Evolutionary conservation across 2,113 vertebrate species (phyloP), one percentile per base, ranked within the genome.

Genomic region (Notiomystis cincta): DNA sequence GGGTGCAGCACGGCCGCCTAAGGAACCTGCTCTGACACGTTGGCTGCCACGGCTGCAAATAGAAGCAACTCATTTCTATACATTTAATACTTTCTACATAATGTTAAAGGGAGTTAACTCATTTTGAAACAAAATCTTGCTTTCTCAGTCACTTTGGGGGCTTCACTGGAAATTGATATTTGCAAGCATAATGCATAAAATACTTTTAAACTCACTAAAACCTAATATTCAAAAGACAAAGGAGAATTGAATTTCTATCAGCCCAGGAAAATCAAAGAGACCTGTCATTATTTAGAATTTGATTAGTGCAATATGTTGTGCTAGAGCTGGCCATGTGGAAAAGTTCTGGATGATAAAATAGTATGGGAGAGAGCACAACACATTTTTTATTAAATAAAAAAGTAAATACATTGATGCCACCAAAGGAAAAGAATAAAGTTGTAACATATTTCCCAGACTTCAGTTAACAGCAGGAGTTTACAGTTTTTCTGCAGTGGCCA

Each of bases 401-500:
- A 83, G n/a, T 57, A 90, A 93, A 85, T 44, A 62, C 45, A 35
- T 33, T 53, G 89, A 80, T 95, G 58, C 76, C 67, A 91, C 85
- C 61, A 87, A 95, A 93, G 58, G 78, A 95, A 94, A 90, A 82
- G 62, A 95, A 95, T 88, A 61, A 89, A 87, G 66, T 24, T 96
- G 91, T 94, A 92, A 96, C 85, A 80, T 94, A 91, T 94, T 96
- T 97, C 82, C 87, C 69, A 90, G 93, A 86, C 80, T 91, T 91
- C 81, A 79, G 66, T 75, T 96, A 96, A 91, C 87, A 93, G 90
- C 91, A 85, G 84, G 87, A 95, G 85, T 93, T 96, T 95, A 95
- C 62, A 90, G 89, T 81, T 88, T 93, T 95, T 86, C 86, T 93
- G 54, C 82, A 71, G 70, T 90, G 91, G 94, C 87, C 96, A 96